Percentiles rank a stretch among this genome's conserved stretches.
These are phyloP conservation scores for Brachypodius melanocephalos DNA, from an alignment of 2,113 vertebrate species.

Conservation along the genomic window DNA sequence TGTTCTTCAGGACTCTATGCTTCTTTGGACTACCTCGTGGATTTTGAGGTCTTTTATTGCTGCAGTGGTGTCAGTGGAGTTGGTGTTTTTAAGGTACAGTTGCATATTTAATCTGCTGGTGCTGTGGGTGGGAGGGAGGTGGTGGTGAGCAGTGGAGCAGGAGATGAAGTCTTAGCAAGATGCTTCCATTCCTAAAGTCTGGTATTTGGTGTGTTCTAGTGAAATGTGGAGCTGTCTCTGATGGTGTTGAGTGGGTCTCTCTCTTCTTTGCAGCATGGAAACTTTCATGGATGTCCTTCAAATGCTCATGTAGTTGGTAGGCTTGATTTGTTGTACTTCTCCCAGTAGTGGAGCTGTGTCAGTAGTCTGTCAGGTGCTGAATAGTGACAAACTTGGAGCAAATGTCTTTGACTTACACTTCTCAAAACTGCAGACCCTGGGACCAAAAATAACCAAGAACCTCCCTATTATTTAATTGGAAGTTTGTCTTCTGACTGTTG, in stretches of 20 bases:
- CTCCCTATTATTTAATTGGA: neutral
- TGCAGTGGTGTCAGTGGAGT: slow-evolving; percentile 8
- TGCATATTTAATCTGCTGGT: slow-evolving; percentile 3
- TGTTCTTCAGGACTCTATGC: slow-evolving; percentile 25
- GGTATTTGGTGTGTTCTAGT: slow-evolving; percentile 45
- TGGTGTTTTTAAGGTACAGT: slow-evolving; percentile 10
- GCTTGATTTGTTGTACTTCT: neutral
- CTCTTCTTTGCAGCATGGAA: slow-evolving; percentile 44
- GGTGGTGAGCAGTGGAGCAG: slow-evolving; percentile 1
- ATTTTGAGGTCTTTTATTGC: slow-evolving; percentile 39
- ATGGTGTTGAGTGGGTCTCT: slow-evolving; percentile 48
- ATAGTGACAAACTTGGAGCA: slow-evolving; percentile 9
- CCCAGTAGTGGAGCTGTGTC: neutral
- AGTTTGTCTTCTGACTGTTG: neutral
- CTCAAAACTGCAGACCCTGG: slow-evolving; percentile 61
- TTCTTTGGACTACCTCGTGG: slow-evolving; percentile 70
- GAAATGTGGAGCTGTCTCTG: slow-evolving; percentile 6
- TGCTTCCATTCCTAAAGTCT: slow-evolving; percentile 46
- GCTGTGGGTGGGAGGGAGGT: slow-evolving; percentile 11
- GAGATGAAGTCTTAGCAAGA: slow-evolving; percentile 32
- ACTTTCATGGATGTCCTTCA: slow-evolving; percentile 18
- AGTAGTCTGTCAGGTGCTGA: slow-evolving; percentile 18
- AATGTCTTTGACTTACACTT: slow-evolving; percentile 23
- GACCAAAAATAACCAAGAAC: slow-evolving; percentile 18
- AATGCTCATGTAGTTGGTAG: slow-evolving; percentile 13